Evolutionary conservation across 2,888 invertebrate species (phyloP), one percentile per base, ranked within the genome.

Genomic region (Ametastegia equiseti): DNA sequence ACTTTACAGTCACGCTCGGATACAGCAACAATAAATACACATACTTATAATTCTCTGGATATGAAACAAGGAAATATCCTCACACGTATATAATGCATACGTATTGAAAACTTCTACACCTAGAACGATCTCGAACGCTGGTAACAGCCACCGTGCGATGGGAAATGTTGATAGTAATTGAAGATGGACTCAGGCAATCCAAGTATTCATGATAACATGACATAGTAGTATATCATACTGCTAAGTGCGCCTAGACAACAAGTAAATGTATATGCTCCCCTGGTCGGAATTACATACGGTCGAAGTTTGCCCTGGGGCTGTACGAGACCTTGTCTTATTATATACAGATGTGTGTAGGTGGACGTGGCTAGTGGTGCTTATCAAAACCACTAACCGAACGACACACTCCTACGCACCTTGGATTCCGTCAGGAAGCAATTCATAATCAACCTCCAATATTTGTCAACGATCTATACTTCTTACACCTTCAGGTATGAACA

Each of bases 391-490:
- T 15, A 36, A 36, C 23, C 36, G 54, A 75, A 36, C 54, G 36
- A 57, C 75, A 33, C 19, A 75, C 75, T 23, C 75, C 75, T 27
- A 73, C 54, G 23, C 54, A 75, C 57, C 36, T 75, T 54, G 75
- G 13, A 75, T 75, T 75, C 75, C 54, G 33, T 36, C 19, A 57
- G 75, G 75, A 75, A 75, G 39, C 75, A 19, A 75, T 75, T 27
- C 54, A 54, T 23, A n/a, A n/a, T 33, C 2, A 1, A 54, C 54
- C 30, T 75, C 75, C 6, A 33, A 19, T 33, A 54, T 54, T 33
- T 23, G 71, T 45, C 27, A 71, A 9, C n/a, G 47, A 71, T 27
- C n/a, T 7, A 27, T 71, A n/a, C 6, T 67, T 39, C 6, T 15
- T 54, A n/a, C 19, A 19, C 9, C 39, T 1, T 19, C 67, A 19